Evolutionary conservation across 2,113 vertebrate species (phyloP).

Genomic region (Lipophrys pholis): DNA sequence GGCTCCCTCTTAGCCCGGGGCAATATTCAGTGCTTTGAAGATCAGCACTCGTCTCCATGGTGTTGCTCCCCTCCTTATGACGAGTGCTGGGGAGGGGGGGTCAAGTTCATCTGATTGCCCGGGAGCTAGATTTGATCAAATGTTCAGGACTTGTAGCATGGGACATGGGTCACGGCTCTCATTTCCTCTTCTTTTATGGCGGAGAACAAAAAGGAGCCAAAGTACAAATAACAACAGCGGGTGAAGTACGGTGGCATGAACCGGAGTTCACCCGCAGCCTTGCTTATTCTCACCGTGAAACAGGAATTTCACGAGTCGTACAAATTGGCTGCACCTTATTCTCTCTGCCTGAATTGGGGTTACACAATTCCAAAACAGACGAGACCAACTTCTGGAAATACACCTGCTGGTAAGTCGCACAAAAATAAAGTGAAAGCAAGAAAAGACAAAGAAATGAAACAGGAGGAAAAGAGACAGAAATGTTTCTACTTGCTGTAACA

Average conservation of each 20-base stretch:
- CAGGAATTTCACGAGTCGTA: slow-evolving; percentile 35
- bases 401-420: background rate
- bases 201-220: slow-evolving; percentile 29
- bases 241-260: slow-evolving; percentile 22
- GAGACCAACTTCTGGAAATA: background rate
- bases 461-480: slow-evolving; percentile 20
- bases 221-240: slow-evolving; percentile 31
- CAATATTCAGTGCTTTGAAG: slow-evolving; percentile 67
- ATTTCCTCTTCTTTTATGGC: slow-evolving; percentile 41
- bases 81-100: slow-evolving; percentile 29
- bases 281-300: slow-evolving; percentile 35
- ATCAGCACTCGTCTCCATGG: slow-evolving; percentile 58
- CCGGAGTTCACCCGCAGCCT: slow-evolving; percentile 15
- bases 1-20: slow-evolving; percentile 70
- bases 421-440: background rate
- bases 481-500: slow-evolving; percentile 20
- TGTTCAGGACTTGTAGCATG: slow-evolving; percentile 49
- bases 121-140: slow-evolving; percentile 69
- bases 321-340: slow-evolving; percentile 22
- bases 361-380: slow-evolving; percentile 13
- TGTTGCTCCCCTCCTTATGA: slow-evolving; percentile 54
- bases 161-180: slow-evolving; percentile 59
- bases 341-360: slow-evolving; percentile 5
- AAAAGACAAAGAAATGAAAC: background rate
- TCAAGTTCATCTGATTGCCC: slow-evolving; percentile 66